Percentiles rank a stretch among this genome's conserved stretches.
Evolutionary conservation across 2,113 vertebrate species (phyloP).

Genomic region (Ellobius talpinus): DNA sequence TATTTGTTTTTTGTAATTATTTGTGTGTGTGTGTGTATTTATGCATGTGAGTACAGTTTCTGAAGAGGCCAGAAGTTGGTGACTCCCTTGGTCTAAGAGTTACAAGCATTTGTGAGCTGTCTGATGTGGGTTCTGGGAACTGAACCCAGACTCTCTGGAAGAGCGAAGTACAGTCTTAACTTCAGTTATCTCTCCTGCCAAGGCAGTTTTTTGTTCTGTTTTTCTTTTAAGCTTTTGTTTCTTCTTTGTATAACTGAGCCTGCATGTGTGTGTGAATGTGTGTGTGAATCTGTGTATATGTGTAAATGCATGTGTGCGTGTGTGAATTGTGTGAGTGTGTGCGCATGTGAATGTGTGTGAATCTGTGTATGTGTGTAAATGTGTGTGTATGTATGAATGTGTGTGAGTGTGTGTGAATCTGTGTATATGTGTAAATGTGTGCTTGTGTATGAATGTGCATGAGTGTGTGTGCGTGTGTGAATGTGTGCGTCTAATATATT

Average conservation of each 20-base stretch:
- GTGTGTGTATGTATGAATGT: too few species aligned
- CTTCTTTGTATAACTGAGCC: background rate
- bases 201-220: background rate
- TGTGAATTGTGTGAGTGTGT: too few species aligned
- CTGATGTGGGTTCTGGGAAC: background rate
- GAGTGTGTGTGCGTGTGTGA: too few species aligned
- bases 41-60: background rate
- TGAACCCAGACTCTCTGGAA: background rate
- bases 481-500: background rate
- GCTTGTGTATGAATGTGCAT: too few species aligned
- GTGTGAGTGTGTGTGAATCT: background rate
- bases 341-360: too few species aligned
- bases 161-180: background rate
- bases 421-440: background rate
- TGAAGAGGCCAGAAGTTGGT: background rate
- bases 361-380: background rate
- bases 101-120: background rate
- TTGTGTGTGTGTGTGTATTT: background rate
- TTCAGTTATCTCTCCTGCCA: background rate
- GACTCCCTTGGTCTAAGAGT: background rate
- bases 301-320: background rate
- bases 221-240: background rate
- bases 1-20: background rate
- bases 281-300: background rate
- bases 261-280: background rate